Evolutionary conservation across 2,113 vertebrate genomes (phyloP).

Genomic region (Anguilla rostrata): DNA sequence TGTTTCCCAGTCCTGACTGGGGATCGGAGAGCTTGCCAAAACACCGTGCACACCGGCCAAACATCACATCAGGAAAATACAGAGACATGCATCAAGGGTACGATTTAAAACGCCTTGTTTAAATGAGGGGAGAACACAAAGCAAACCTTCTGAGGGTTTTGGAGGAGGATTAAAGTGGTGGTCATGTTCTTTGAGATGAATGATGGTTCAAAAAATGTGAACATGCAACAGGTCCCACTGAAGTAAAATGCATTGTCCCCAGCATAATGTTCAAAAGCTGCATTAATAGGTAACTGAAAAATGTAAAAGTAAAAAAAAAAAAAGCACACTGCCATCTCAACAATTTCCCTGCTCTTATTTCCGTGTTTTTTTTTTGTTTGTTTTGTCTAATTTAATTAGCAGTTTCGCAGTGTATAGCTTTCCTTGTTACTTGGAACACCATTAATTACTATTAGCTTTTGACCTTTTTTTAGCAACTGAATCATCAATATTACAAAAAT

Average conservation of each 20-base stretch:
- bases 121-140: not conserved
- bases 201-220: not conserved
- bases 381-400: slow-evolving; percentile 39
- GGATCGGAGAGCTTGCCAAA: not conserved
- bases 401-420: slow-evolving; percentile 74
- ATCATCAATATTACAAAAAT: not conserved
- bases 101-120: not conserved
- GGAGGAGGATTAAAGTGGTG: not conserved
- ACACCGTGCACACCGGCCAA: not conserved
- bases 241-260: not conserved
- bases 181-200: not conserved
- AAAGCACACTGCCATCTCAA: not conserved
- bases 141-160: not conserved
- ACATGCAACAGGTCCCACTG: slow-evolving; percentile 23
- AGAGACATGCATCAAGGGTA: not conserved
- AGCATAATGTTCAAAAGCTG: not conserved
- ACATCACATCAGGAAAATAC: not conserved
- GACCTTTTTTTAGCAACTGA: slow-evolving; percentile 57
- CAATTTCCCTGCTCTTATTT: not conserved
- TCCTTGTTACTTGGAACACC: slow-evolving; percentile 77
- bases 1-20: not conserved
- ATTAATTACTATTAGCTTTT: slow-evolving; percentile 76
- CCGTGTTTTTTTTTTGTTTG: not conserved
- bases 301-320: not conserved
- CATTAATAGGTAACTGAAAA: not conserved